phyloP scores from a whole-genome alignment of 2,113 vertebrate species.

The Tiliqua scincoides region DNA sequence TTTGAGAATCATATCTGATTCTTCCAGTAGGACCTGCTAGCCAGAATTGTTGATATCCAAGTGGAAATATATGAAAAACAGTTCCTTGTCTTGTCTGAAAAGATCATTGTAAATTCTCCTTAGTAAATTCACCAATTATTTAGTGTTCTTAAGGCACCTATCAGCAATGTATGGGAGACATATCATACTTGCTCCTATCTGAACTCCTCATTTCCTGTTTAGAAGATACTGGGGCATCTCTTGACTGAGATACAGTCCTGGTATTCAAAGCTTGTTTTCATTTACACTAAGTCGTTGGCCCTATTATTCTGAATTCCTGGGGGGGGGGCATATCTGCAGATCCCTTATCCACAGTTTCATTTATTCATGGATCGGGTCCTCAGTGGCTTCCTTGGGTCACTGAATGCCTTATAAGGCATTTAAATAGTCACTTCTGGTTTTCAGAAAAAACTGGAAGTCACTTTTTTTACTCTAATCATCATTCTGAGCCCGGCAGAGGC shows the following conservation, averaged over 20 bases:
- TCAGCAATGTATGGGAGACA: not conserved
- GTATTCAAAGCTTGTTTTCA: fast-evolving
- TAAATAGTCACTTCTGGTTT: no score
- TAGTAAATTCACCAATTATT: not conserved
- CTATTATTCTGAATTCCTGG: not conserved
- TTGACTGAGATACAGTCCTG: no score
- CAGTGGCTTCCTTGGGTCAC: no score
- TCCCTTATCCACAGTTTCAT: no score
- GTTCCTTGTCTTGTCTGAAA: not conserved
- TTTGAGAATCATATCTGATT: constrained; percentile 23
- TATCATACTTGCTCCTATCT: not conserved
- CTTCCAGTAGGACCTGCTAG: not conserved
- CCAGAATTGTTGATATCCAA: not conserved
- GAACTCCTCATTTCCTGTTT: not conserved
- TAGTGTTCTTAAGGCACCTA: not conserved
- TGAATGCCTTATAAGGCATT: no score
- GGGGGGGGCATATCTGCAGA: no score
- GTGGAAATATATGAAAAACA: not conserved
- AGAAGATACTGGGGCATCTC: not conserved
- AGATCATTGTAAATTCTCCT: not conserved
- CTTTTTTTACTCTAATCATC: no score
- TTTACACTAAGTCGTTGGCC: not conserved
- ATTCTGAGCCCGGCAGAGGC: no score
- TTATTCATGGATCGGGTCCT: no score
- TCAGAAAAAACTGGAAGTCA: not conserved